Evolutionary conservation across 1,140 invertebrate genomes (phyloP), one percentile per base, ranked within the genome.

Genomic region (Brachionus rotundiformis): DNA sequence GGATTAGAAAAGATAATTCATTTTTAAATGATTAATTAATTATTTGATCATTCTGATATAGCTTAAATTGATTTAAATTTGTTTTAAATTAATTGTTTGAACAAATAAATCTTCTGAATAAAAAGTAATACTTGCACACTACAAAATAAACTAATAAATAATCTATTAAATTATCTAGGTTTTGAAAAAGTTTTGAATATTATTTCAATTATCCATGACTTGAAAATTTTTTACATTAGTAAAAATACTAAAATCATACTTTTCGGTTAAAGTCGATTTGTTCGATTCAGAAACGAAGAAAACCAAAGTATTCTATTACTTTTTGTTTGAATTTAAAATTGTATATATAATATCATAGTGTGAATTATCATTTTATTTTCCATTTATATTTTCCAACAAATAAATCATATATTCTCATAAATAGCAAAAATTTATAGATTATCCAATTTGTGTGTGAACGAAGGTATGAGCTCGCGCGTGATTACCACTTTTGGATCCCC

Each of bases 331-430:
- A 63, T 29, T n/a, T 29, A 63, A 29, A 63, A 8, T 33, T 63
- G 61, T 63, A 27, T 29, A 23, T 68, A 36, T 8, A 33, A 68
- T 36, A 10, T 68, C 63, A 33, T 68, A 36, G 63, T 68, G 63
- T 33, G 63, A 68, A 68, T 68, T 68, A 68, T 68, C 63, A 68
- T 33, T 68, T 33, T 5, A 36, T 68, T 33, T 63, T 63, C 29
- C 29, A 29, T 33, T 33, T 16, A 33, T n/a, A 16, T 68, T 68
- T 33, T 36, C 31, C n/a, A 68, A 36, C n/a, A 36, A 23, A 39
- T 33, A 68, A 68, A 68, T 33, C 63, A 19, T 68, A 68, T 6
- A 33, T 68, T 4, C 61, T 29, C 29, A 63, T n/a, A 63, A 27
- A 3, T 31, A 63, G 29, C 29, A 63, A n/a, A 11, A 27, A 29